Evolutionary conservation across 2,113 vertebrate species (phyloP).

Genomic region (Craseonycteris thonglongyai): DNA sequence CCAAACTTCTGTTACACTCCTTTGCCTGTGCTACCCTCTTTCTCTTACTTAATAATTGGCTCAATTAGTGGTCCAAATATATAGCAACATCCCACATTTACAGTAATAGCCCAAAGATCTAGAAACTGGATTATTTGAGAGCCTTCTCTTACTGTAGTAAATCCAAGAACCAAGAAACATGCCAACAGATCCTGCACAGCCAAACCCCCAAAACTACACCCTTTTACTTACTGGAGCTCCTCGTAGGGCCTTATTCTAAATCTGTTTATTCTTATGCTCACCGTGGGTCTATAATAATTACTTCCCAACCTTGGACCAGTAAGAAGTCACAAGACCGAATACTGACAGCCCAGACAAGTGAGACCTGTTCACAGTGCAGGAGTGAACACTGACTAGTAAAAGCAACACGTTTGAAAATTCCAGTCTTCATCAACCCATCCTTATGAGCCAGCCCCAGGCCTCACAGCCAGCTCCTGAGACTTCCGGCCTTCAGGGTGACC

Average conservation of each 20-base stretch:
- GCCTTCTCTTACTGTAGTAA: neutral
- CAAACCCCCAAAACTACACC: neutral
- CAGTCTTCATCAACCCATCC: neutral
- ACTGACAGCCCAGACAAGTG: neutral
- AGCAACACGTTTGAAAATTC: neutral
- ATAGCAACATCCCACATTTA: neutral
- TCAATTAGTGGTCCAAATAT: neutral
- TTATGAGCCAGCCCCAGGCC: neutral
- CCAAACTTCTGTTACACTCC: neutral
- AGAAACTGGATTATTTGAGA: neutral
- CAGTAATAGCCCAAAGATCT: neutral
- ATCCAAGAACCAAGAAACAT: neutral
- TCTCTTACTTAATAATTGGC: neutral
- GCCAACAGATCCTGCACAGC: neutral
- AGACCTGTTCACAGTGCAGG: neutral
- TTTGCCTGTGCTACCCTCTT: neutral
- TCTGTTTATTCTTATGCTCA: neutral
- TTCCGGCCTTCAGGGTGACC: neutral
- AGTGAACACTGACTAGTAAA: neutral
- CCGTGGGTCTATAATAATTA: neutral
- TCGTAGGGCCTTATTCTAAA: neutral
- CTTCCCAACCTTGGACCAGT: neutral
- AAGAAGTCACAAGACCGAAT: neutral
- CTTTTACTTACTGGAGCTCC: neutral
- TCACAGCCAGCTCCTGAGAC: neutral